Conservation (phyloP, 37 sponge, comb jelly and placozoan species). For the Beroe ovata region DNA sequence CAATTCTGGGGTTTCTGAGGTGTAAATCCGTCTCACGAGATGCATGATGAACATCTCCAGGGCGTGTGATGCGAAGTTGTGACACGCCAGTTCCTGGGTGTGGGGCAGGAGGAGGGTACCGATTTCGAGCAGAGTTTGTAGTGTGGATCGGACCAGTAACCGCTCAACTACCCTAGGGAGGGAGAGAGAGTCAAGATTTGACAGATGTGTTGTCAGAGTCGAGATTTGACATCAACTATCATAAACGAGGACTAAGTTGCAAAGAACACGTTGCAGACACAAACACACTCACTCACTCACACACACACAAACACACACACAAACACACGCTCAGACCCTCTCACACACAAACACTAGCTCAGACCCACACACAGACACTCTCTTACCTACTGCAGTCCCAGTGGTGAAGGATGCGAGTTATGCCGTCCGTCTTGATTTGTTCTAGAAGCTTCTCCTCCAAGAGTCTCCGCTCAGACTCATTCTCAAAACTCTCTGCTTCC, state of each 20-base stretch:
- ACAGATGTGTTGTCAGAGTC: no score
- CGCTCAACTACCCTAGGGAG: slow-evolving; percentile 41
- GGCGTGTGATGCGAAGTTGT: slow-evolving; percentile 42
- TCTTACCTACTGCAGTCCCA: slow-evolving; percentile 63
- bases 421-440: slow-evolving; percentile 16
- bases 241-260: no score
- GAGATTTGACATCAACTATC: no score
- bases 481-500: slow-evolving; percentile 22
- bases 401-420: slow-evolving; percentile 4
- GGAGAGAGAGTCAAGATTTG: no score
- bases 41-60: slow-evolving; percentile 53
- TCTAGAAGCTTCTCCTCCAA: slow-evolving; percentile 53
- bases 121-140: background rate
- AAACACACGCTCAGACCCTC: no score
- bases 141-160: background rate
- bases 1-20: slow-evolving; percentile 9
- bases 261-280: no score
- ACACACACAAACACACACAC: no score
- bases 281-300: no score
- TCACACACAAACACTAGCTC: no score
- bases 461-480: background rate
- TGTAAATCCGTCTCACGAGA: slow-evolving; percentile 8
- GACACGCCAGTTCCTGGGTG: slow-evolving; percentile 30
- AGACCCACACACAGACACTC: no score
- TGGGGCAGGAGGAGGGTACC: slow-evolving; percentile 33